Conservation (phyloP, 2,797 vertebrate species). For the Gorsachius magnificus region DNA sequence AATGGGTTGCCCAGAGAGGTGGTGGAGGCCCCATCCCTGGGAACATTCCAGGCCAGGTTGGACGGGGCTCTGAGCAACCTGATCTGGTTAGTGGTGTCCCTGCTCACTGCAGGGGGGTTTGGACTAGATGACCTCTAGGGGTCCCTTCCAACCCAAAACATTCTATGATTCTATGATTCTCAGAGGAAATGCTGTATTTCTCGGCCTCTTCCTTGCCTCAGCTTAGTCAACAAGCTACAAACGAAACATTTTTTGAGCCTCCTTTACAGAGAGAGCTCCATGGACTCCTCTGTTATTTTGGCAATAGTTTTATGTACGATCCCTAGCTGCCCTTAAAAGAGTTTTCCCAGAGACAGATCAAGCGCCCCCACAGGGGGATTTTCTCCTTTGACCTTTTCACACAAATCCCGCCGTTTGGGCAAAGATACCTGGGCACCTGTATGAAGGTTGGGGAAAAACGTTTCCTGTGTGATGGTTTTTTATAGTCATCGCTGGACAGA, state of each 20-base stretch:
- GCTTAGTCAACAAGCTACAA: slow-evolving; percentile 15
- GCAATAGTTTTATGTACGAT: slow-evolving; percentile 3
- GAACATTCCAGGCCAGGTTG: too few species aligned
- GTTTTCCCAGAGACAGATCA: background rate
- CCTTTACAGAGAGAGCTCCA: background rate
- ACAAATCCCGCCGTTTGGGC: background rate
- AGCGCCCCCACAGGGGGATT: background rate
- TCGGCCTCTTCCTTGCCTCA: background rate
- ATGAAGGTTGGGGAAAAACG: background rate
- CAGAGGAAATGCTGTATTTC: slow-evolving; percentile 11
- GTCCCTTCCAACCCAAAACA: too few species aligned
- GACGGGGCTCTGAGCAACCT: too few species aligned
- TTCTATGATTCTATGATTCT: too few species aligned
- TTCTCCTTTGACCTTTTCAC: slow-evolving; percentile 18
- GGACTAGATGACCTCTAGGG: too few species aligned
- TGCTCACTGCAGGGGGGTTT: too few species aligned
- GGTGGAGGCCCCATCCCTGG: too few species aligned
- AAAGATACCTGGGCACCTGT: background rate
- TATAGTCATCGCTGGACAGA: background rate
- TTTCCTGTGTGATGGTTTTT: background rate
- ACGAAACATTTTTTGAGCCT: background rate
- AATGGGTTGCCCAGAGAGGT: too few species aligned
- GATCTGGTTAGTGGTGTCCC: too few species aligned
- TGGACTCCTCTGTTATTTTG: background rate
- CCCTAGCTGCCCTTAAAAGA: background rate